Evolutionary conservation across 2,888 invertebrate genomes (phyloP), one percentile per base, ranked within the genome.

Genomic region (Zootermopsis nevadensis): DNA sequence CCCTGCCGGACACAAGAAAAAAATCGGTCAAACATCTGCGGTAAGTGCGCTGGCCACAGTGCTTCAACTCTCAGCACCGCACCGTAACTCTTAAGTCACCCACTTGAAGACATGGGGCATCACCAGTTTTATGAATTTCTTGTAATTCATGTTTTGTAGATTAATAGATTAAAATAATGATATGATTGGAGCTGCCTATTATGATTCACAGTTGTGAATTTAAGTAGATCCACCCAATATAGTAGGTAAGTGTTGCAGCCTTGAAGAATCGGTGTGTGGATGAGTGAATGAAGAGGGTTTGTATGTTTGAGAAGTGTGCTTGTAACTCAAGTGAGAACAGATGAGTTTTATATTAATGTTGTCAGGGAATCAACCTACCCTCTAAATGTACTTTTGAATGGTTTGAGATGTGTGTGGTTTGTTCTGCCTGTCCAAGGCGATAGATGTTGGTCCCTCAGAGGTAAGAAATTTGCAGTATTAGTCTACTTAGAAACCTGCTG

Each of bases 271-370:
- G 6, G 60, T 27, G 27, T 60, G 27, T 27, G 48, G 48, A 19
- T 48, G 48, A 48, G 19, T 48, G 48, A 48, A 48, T 48, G 48
- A 19, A 48, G 15, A 48, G 48, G 66, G n/a, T n/a, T 60, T 72
- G 38, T 72, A 19, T 38, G 38, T 38, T 35, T 42, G 10, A 12
- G 42, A 10, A 42, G 27, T 76, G n/a, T 79, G 60, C 60, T 60
- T 79, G 79, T 60, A 35, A 35, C 53, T 76, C 74, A 82, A 82
- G 82, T 82, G 76, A 82, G 82, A 82, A 82, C 82, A 82, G 82
- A 82, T 82, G 82, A 82, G 60, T 60, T 76, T 38, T 19, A 60
- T 12, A 48, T 60, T 6, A 60, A 6, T 60, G 60, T 60, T n/a
- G 60, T 60, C n/a, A 60, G 60, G 60, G 27, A 27, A n/a, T 60